Percentiles rank a stretch among this genome's conserved stretches.
These are phyloP conservation scores for Choloepus hoffmanni DNA, from an alignment of 2,113 vertebrate species.

Conservation along the genomic window DNA sequence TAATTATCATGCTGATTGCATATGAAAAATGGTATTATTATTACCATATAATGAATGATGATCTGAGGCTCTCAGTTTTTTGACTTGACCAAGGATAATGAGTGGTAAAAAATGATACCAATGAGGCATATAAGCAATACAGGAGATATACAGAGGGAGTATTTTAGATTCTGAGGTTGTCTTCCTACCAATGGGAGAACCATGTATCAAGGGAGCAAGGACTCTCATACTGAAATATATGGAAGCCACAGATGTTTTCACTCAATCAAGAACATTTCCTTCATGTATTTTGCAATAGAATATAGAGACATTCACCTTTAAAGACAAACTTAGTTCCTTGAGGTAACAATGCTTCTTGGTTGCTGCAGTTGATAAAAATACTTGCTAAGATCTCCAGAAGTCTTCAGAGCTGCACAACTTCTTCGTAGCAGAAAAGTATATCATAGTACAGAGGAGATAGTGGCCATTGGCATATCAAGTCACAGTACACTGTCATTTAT, in stretches of 20 bases:
- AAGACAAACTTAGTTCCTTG: neutral
- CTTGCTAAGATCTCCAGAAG: conserved; percentile 30
- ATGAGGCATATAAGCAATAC: neutral
- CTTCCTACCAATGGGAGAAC: neutral
- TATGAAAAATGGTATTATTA: neutral
- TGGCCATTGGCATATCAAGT: conserved; percentile 72
- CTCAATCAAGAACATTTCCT: neutral
- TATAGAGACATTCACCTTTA: neutral
- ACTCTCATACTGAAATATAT: neutral
- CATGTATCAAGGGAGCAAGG: neutral
- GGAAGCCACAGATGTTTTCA: neutral
- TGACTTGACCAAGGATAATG: neutral
- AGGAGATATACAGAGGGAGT: neutral
- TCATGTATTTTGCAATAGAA: neutral
- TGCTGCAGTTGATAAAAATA: conserved; percentile 39
- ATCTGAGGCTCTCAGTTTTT: neutral
- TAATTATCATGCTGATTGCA: neutral
- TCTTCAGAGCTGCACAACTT: neutral
- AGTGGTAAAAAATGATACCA: neutral
- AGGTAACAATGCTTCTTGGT: neutral
- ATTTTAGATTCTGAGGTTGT: neutral
- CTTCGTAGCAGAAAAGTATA: conserved; percentile 64
- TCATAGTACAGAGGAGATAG: conserved; percentile 58
- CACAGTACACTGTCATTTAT: conserved; percentile 53
- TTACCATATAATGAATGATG: neutral